These are phyloP conservation scores for Esox lucius DNA, from an alignment of 2,797 vertebrate genomes.

Conservation along the genomic window DNA sequence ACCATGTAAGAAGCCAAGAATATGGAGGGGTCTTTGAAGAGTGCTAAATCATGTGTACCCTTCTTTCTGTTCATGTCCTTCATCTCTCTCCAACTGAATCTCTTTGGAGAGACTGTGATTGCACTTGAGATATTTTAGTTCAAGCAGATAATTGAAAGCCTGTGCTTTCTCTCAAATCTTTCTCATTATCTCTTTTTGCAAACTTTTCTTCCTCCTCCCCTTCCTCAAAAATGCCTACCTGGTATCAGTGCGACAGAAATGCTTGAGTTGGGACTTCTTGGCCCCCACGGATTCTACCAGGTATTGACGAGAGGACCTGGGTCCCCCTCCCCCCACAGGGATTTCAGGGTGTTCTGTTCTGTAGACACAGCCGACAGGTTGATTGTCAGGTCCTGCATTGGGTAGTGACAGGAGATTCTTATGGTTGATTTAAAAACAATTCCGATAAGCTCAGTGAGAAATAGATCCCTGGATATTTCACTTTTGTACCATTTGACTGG, in stretches of 20 bases:
- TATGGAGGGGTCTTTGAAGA: neutral
- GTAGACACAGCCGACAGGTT: constrained; percentile 56
- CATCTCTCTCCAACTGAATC: neutral
- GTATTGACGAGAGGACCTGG: constrained; percentile 73
- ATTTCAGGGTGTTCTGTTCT: neutral
- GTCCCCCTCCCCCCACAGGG: constrained; percentile 52
- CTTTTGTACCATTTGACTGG: neutral
- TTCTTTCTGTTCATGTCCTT: neutral
- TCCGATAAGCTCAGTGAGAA: neutral
- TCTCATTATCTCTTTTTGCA: neutral
- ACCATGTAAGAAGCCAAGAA: neutral
- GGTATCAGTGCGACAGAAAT: constrained; percentile 76
- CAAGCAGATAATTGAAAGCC: neutral
- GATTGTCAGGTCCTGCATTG: constrained; percentile 74
- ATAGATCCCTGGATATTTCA: neutral
- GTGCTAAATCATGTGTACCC: neutral
- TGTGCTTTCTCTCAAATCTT: neutral
- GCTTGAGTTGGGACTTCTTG: constrained; percentile 74
- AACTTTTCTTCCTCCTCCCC: neutral
- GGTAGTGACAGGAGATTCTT: neutral
- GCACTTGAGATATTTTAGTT: neutral
- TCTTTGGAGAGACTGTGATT: neutral
- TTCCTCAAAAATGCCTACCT: constrained; percentile 60
- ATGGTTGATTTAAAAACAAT: neutral
- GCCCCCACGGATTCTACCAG: constrained; percentile 73